Evolutionary conservation across 1,140 invertebrate species (phyloP), one percentile per base, ranked within the genome.

Genomic region (Sycophaga agraensis): DNA sequence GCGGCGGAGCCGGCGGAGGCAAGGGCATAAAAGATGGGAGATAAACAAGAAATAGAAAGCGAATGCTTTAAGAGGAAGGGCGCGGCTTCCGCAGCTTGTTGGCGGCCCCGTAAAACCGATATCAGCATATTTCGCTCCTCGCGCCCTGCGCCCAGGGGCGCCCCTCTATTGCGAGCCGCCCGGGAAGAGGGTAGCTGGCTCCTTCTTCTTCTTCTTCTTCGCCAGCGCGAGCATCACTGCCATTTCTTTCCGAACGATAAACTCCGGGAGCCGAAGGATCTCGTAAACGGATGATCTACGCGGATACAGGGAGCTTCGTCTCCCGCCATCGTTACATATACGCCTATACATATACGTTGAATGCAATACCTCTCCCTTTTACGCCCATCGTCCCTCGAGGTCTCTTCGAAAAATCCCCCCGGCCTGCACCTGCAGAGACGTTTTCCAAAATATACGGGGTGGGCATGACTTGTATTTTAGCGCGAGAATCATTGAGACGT

Each of bases 211-310:
- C 28, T 31, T 11, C 37, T 17, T 42, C 37, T 16, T 3, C 9
- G 7, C 17, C 1, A 4, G 4, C 17, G 17, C 26, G 31, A n/a
- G 26, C 43, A 17, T 22, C 17, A 12, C 54, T 34, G 12, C 43
- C 34, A 31, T 56, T 57, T 53, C 56, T 64, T 64, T 64, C 56
- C 62, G 19, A 48, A 26, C 49, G 49, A 64, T 64, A 64, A 64
- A 64, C 62, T 58, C 12, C 16, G 1, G n/a, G n/a, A 16, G 54
- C n/a, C 54, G 40, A 63, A 57, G 53, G 45, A 43, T 53, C 35
- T 56, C 60, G 60, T 62, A 56, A 62, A 62, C 45, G 43, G 51
- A 62, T 62, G 53, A 62, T 62, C 60, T 61, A 61, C 50, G 59
- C 24, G 31, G 43, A 28, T 31, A 26, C 21, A 12, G 14, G n/a